Base-by-base conservation (phyloP, 2,113 vertebrate species). In the Neodon shergylaensis region DNA sequence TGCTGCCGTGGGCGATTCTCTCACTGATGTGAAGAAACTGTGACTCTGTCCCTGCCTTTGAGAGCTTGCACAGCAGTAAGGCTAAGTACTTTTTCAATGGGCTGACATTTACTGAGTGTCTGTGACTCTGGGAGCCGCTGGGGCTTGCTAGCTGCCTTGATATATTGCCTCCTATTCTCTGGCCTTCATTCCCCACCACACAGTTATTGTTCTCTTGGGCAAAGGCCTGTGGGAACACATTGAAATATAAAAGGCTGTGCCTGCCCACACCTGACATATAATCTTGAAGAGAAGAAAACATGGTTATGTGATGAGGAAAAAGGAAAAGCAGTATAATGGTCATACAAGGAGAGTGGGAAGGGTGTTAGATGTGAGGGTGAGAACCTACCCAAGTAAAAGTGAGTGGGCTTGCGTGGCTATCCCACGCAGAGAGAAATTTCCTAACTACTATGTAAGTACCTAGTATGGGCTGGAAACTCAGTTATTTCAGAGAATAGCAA, bases 211-310 rank as follows among this genome's bases (percentile, higher is more conserved):
- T 89, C 70, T 87, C 24, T 63, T 36, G 19, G 44, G 24, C 74
- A 82, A 82, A 93, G 47, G 26, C 42, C n/a, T 84, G 5, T 63
- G 54, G 68, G 66, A 31, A 84, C 61, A 44, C 36, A 61, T 83
- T 36, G 72, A 85, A 90, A 90, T 92, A 65, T 8, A 66, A 94
- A 95, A 92, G n/a, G 24, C 54, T 39, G 28, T 78, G 17, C 90
- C 79, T 94, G 21, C 42, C 52, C 19, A 83, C 47, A 73, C 39
- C 47, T 47, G 54, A 22, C 39, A 47, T 79, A 39, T 39, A 81
- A n/a, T 93, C 58, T 95, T 76, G 9, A 86, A 89, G 39, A 63
- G 33, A 94, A 91, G 31, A 76, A 63, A 96, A 73, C 54, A 81
- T 88, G 22, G 12, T 16, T 63, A 21, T 36, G 17, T 39, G 17